These are phyloP conservation scores for Gymnarchus niloticus DNA, from an alignment of 2,113 vertebrate genomes.

Conservation along the genomic window DNA sequence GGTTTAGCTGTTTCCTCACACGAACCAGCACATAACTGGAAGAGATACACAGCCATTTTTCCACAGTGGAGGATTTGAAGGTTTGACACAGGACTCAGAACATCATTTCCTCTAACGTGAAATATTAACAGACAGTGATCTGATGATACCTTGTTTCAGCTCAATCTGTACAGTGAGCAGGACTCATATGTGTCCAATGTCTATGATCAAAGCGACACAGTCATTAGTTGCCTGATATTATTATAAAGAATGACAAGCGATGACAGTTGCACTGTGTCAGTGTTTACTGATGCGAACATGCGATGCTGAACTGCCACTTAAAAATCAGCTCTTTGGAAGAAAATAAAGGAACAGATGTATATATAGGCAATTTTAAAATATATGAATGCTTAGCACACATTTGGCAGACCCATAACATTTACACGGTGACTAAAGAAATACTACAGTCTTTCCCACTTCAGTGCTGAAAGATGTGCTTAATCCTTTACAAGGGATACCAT, in stretches of 20 bases:
- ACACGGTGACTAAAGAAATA: not conserved
- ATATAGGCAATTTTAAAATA: not conserved
- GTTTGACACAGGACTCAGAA: not conserved
- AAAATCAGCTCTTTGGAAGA: not conserved
- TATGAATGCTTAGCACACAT: not conserved
- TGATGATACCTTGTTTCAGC: not conserved
- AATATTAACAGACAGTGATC: not conserved
- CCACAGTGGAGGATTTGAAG: not conserved
- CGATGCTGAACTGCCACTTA: not conserved
- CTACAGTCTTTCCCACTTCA: not conserved
- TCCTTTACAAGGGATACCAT: not conserved
- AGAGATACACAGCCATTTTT: not conserved
- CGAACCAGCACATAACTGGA: not conserved
- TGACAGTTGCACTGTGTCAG: not conserved
- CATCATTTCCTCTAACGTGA: constrained; percentile 2
- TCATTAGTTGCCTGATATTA: not conserved
- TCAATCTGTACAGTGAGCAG: not conserved
- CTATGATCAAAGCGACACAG: not conserved
- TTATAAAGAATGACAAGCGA: not conserved
- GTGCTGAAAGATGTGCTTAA: not conserved
- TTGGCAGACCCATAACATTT: not conserved
- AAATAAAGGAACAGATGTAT: not conserved
- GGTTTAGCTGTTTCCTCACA: constrained; percentile 41
- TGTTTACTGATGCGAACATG: not conserved
- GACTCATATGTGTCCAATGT: not conserved